Conservation (phyloP, 2,888 invertebrate genomes). For the Perizoma flavofasciatum region DNA sequence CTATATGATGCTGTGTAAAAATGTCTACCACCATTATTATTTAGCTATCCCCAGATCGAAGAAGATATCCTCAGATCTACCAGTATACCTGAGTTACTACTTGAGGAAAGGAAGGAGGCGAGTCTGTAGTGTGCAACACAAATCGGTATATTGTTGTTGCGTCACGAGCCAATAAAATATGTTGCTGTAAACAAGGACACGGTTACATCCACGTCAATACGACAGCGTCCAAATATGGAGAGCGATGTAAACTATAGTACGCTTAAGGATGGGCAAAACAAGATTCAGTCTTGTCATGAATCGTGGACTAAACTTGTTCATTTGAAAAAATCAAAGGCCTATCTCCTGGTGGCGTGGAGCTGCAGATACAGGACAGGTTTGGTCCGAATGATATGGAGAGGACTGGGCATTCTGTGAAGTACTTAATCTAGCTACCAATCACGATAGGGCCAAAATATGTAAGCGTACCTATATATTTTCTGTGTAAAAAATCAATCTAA, state of each 20-base stretch:
- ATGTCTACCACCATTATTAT: no score
- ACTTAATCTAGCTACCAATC: no score
- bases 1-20: no score
- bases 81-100: no score
- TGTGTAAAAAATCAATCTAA: no score
- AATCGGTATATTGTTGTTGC: constrained; percentile 56
- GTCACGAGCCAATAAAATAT: constrained; percentile 73
- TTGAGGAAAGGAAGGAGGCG: constrained; percentile 15
- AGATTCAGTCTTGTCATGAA: constrained; percentile 10
- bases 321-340: not conserved
- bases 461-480: no score
- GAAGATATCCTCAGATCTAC: no score
- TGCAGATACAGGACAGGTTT: constrained; percentile 16
- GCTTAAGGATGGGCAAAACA: constrained; percentile 33
- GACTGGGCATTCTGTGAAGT: no score
- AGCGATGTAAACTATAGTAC: constrained; percentile 28
- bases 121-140: constrained; percentile 51
- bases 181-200: constrained; percentile 63
- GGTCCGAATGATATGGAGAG: no score
- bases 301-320: constrained; percentile 2
- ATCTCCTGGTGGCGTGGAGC: not conserved
- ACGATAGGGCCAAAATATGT: no score
- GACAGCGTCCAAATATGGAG: constrained; percentile 41
- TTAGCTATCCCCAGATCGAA: no score
- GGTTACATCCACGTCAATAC: constrained; percentile 54